Conservation (phyloP, 2,113 vertebrate species). For the Seriola aureovittata region DNA sequence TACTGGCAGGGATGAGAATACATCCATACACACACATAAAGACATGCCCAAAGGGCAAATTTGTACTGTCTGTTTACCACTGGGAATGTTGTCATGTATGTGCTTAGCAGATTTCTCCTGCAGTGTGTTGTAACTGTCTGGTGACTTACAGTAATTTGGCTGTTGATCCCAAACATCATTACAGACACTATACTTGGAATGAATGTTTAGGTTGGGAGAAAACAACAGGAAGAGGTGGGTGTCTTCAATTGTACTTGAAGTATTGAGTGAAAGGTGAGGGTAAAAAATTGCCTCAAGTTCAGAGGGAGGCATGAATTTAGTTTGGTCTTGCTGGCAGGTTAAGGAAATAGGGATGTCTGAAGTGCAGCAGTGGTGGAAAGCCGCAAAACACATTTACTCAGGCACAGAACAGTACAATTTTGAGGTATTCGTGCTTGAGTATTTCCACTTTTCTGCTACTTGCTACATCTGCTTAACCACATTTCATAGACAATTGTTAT, state of each 20-base stretch:
- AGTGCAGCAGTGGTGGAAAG: not conserved
- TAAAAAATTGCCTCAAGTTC: not conserved
- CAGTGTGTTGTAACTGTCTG: conserved; percentile 39
- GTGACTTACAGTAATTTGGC: conserved; percentile 25
- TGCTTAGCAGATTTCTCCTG: conserved; percentile 9
- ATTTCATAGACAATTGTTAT: not conserved
- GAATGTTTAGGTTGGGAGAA: not conserved
- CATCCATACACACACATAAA: conserved; percentile 5
- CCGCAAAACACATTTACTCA: not conserved
- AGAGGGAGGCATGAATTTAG: not conserved
- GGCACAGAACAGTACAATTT: not conserved
- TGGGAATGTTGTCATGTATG: not conserved
- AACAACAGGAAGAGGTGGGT: conserved; percentile 6
- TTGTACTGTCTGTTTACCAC: not conserved
- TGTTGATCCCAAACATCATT: conserved; percentile 15
- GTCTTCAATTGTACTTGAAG: conserved; percentile 11
- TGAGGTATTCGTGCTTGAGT: not conserved
- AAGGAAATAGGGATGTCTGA: not conserved
- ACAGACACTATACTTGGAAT: not conserved
- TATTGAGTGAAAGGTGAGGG: not conserved
- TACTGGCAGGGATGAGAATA: conserved; percentile 49
- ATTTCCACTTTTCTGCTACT: not conserved
- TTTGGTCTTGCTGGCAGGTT: not conserved
- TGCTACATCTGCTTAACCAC: not conserved
- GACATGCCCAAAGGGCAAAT: conserved; percentile 28